Evolutionary conservation across 1,140 invertebrate species (phyloP).

Genomic region (Ceratina calcarata): DNA sequence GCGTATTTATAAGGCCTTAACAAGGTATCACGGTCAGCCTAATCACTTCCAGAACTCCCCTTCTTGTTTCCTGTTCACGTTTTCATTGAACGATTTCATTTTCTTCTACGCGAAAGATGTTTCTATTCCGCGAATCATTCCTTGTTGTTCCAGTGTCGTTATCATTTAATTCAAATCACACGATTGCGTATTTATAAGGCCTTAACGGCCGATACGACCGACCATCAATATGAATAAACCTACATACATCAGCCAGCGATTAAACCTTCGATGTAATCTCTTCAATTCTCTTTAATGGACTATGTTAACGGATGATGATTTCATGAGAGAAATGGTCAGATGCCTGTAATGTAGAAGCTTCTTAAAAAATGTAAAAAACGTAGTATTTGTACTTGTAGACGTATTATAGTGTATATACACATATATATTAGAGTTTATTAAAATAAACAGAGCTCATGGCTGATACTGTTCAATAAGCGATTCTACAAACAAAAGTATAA

Average conservation of each 20-base stretch:
- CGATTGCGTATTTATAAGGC: background rate
- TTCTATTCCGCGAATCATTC: background rate
- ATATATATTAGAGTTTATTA: too few relatives aligned
- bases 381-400: too few relatives aligned
- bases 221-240: slow-evolving; percentile 1
- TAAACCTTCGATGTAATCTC: background rate
- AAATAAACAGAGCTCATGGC: too few relatives aligned
- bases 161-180: background rate
- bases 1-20: background rate
- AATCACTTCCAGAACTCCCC: slow-evolving; percentile 10
- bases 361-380: too few relatives aligned
- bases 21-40: slow-evolving; percentile 40
- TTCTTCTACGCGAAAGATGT: background rate
- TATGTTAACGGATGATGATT: background rate
- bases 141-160: too few relatives aligned
- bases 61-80: background rate
- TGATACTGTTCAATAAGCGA: too few relatives aligned
- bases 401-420: too few relatives aligned
- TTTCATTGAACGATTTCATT: background rate
- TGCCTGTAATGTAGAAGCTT: too few relatives aligned
- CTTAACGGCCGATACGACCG: background rate
- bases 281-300: background rate
- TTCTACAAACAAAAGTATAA: too few relatives aligned
- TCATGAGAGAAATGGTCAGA: background rate
- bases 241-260: background rate